Percentiles rank a stretch among this genome's conserved stretches.
These are phyloP conservation scores for Liposcelis brunnea DNA, from an alignment of 2,888 invertebrate species.

Conservation along the genomic window DNA sequence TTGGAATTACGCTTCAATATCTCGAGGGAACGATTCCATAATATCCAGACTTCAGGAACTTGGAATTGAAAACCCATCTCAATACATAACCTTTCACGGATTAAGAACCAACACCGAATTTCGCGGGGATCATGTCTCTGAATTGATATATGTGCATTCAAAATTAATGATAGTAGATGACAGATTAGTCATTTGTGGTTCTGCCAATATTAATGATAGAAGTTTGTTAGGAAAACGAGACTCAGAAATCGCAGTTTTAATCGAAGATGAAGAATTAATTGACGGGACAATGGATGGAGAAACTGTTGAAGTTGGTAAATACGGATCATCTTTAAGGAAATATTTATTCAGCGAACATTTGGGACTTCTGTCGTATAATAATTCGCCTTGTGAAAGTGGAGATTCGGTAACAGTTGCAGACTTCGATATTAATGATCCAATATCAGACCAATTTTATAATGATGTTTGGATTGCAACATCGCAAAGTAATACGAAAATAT, in stretches of 20 bases:
- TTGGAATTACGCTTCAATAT: constrained; percentile 93
- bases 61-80: constrained; percentile 60
- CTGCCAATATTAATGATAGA: constrained; percentile 95
- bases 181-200: constrained; percentile 79
- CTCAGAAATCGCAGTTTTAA: constrained; percentile 79
- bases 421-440: constrained; percentile 57
- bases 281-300: constrained; percentile 70
- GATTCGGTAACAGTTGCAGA: constrained; percentile 25
- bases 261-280: constrained; percentile 68
- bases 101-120: constrained; percentile 64
- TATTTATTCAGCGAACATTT: constrained; percentile 85
- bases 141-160: constrained; percentile 93
- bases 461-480: constrained; percentile 71
- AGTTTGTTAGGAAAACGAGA: constrained; percentile 88
- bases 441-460: constrained; percentile 64
- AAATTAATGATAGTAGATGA: constrained; percentile 93
- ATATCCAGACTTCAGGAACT: constrained; percentile 56
- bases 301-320: constrained; percentile 65
- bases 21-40: constrained; percentile 72
- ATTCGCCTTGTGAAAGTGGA: constrained; percentile 23
- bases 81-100: constrained; percentile 85
- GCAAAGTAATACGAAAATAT: constrained; percentile 66
- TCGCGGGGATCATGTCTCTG: constrained; percentile 67
- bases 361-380: constrained; percentile 34
- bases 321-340: constrained; percentile 68